phyloP scores from a whole-genome alignment of 2,113 vertebrate genomes.

The Calcarius ornatus region DNA sequence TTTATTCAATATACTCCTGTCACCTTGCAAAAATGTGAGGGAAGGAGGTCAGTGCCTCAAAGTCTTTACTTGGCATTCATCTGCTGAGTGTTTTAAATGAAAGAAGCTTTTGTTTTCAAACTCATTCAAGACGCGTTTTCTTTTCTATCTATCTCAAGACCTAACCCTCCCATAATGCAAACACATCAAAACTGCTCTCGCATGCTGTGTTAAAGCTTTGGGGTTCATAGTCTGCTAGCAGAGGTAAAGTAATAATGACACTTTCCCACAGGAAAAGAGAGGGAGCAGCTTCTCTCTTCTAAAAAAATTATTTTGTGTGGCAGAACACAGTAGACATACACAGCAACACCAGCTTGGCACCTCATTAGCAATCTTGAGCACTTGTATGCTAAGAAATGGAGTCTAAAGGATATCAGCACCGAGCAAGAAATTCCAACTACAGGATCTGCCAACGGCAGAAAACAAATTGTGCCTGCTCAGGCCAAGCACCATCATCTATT shows the following conservation, averaged over 20 bases:
- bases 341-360: background rate
- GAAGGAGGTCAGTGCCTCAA: background rate
- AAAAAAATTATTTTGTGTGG: background rate
- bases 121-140: background rate
- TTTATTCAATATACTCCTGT: background rate
- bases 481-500: background rate
- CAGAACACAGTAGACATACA: background rate
- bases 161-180: background rate
- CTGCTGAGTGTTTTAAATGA: background rate
- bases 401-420: background rate
- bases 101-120: background rate
- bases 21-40: background rate
- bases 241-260: background rate
- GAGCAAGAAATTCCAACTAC: background rate
- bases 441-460: background rate
- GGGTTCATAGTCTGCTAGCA: background rate
- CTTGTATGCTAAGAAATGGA: background rate
- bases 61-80: background rate
- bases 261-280: background rate
- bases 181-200: background rate
- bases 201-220: background rate
- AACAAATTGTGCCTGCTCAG: background rate
- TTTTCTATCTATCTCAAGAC: background rate
- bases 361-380: background rate
- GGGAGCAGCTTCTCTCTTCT: background rate